These are phyloP conservation scores for Orchestes rusci DNA, from an alignment of 2,888 invertebrate species.

Conservation along the genomic window DNA sequence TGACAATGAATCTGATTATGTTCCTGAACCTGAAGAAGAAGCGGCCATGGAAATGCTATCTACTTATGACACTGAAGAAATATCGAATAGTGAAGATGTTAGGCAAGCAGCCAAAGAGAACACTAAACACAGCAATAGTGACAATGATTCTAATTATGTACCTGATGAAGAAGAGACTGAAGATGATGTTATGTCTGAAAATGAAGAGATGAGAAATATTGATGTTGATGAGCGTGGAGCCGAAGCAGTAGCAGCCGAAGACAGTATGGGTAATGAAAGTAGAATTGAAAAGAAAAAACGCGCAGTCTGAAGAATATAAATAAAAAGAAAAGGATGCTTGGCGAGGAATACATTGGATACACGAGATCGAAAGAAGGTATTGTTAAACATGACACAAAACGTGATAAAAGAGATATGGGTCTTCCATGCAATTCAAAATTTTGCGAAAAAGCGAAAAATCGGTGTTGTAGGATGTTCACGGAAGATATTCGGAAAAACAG, in stretches of 20 bases:
- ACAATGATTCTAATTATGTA: no score
- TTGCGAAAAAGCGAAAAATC: constrained; percentile 15
- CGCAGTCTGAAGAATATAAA: constrained; percentile 18
- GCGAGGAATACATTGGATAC: constrained; percentile 22
- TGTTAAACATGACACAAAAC: constrained; percentile 16
- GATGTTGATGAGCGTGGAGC: neutral
- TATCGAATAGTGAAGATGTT: no score
- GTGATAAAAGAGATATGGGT: constrained; percentile 11
- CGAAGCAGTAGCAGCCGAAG: neutral
- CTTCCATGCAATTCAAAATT: constrained; percentile 15
- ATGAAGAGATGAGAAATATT: neutral
- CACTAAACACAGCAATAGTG: no score
- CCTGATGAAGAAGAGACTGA: neutral
- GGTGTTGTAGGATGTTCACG: neutral
- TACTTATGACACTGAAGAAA: no score
- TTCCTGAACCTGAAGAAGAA: no score
- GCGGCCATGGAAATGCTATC: no score
- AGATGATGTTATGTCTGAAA: neutral
- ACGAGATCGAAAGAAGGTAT: constrained; percentile 18
- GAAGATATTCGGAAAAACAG: neutral
- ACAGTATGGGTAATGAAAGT: neutral
- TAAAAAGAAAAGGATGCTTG: constrained; percentile 23
- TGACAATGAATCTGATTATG: no score
- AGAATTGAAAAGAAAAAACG: neutral
- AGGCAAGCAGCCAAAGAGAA: no score